A percentile compares a stretch with the other conserved stretches of the same genome.
phyloP scores from a whole-genome alignment of 2,888 invertebrate genomes.

The Cosmorhoe ocellata region DNA sequence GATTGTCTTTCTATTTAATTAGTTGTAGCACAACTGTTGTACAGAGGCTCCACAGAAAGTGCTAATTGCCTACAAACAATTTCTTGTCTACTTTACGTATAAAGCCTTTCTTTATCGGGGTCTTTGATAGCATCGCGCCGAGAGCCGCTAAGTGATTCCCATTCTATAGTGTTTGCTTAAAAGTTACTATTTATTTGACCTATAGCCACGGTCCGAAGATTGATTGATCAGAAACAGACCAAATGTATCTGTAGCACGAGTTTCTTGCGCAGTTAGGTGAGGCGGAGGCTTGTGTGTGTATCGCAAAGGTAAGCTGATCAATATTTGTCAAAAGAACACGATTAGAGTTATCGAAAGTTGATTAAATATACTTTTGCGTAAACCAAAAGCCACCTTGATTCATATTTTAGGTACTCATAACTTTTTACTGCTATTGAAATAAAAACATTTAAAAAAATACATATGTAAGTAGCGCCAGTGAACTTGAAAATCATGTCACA shows the following conservation, averaged over 20 bases:
- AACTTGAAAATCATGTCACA: slow-evolving; percentile 1
- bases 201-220: slow-evolving; percentile 41
- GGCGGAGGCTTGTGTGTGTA: no score
- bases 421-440: not conserved
- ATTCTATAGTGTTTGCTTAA: slow-evolving; percentile 53
- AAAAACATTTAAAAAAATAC: not conserved
- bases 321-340: no score
- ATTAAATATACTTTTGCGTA: no score
- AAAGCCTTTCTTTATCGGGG: slow-evolving; percentile 39
- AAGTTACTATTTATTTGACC: slow-evolving; percentile 62
- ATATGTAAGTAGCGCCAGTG: slow-evolving; percentile 10
- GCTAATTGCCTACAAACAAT: slow-evolving; percentile 18
- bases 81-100: slow-evolving; percentile 40
- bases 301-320: no score
- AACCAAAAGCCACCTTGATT: no score
- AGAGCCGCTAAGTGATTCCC: slow-evolving; percentile 57
- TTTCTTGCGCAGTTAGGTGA: not conserved
- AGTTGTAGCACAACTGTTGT: not conserved
- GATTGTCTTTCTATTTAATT: no score
- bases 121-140: slow-evolving; percentile 46
- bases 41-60: slow-evolving; percentile 3
- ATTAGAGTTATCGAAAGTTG: no score
- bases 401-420: no score
- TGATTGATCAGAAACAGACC: slow-evolving; percentile 45
- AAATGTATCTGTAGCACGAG: slow-evolving; percentile 2